Evolutionary conservation across 1,140 invertebrate genomes (phyloP).

Genomic region (Lutraria rhynchaena): DNA sequence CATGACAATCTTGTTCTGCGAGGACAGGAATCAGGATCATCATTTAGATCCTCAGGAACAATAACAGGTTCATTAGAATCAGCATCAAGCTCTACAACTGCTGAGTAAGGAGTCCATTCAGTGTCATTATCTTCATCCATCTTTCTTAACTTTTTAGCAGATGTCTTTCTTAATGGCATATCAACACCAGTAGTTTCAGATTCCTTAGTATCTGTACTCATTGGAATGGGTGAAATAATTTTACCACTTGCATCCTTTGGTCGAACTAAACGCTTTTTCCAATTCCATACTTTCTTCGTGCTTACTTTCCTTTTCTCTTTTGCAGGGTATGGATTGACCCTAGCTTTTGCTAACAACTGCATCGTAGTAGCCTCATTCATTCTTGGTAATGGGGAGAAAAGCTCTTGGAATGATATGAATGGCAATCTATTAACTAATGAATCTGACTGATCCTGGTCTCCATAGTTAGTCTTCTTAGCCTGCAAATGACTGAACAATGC

Average conservation of each 20-base stretch:
- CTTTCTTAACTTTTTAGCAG: slow-evolving; percentile 2
- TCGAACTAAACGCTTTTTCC: slow-evolving; percentile 37
- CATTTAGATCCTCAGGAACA: neutral
- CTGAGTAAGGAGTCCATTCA: neutral
- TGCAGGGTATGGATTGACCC: slow-evolving; percentile 2
- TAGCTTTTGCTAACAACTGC: slow-evolving; percentile 24
- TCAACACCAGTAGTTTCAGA: neutral
- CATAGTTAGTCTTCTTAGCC: neutral
- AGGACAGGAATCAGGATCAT: neutral
- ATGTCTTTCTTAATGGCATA: neutral
- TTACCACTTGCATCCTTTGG: slow-evolving; percentile 36
- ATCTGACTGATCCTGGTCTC: slow-evolving; percentile 16
- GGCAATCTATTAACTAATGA: slow-evolving; percentile 49
- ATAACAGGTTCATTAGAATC: neutral
- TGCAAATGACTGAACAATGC: slow-evolving; percentile 56
- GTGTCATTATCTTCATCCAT: neutral
- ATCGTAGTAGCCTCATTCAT: slow-evolving; percentile 9
- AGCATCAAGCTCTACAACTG: neutral
- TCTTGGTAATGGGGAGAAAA: slow-evolving; percentile 33
- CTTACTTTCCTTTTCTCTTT: slow-evolving; percentile 5
- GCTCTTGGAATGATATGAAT: slow-evolving; percentile 56
- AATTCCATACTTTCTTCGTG: slow-evolving; percentile 27
- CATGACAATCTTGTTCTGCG: slow-evolving; percentile 26
- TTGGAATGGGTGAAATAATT: slow-evolving; percentile 1
- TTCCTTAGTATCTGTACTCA: neutral